Base-by-base conservation (phyloP, 1,140 invertebrate genomes). In the Heliconius congener region DNA sequence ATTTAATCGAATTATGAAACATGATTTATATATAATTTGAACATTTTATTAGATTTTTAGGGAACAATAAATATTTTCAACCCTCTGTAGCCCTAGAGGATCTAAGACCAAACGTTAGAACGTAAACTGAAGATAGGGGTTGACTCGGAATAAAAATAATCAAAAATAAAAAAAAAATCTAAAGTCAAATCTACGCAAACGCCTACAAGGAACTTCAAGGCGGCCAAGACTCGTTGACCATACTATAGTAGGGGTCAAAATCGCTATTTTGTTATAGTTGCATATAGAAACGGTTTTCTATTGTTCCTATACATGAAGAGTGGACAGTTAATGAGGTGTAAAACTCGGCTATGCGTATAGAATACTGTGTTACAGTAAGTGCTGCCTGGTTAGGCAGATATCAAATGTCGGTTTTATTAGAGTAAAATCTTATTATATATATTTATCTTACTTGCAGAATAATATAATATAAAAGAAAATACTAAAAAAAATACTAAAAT, bases 1-100 rank as follows among this genome's bases (percentile, higher is more conserved):
- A 66, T 66, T 27, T 66, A 66, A 66, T 66, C 30, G 16, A 66
- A 66, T 66, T 27, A 66, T 66, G 27, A 66, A 66, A 66, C 60
- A 66, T 66, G 18, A 66, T 66, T 66, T 23, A 66, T 66, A 27
- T 27, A 66, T 30, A 66, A 66, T 66, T 66, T 66, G 60, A 1
- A 13, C 23, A 66, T 30, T 30, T 23, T 66, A 66, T 66, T 66
- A 66, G 8, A 30, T 66, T 30, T 66, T 27, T 66, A 66, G 60
- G 60, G 27, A n/a, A 66, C 8, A 66, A 30, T 60, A 60, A 60
- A 60, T 30, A 30, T 30, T 66, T 66, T 66, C 27, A 27, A 66
- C 60, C 60, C 60, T 18, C 23, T 4, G 60, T 30, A 66, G 60
- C 27, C 60, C 13, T 16, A 66, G 27, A 30, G 13, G 27, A 66